Conservation (phyloP, 2,797 vertebrate genomes). For the Paedocypris micromegethes region DNA sequence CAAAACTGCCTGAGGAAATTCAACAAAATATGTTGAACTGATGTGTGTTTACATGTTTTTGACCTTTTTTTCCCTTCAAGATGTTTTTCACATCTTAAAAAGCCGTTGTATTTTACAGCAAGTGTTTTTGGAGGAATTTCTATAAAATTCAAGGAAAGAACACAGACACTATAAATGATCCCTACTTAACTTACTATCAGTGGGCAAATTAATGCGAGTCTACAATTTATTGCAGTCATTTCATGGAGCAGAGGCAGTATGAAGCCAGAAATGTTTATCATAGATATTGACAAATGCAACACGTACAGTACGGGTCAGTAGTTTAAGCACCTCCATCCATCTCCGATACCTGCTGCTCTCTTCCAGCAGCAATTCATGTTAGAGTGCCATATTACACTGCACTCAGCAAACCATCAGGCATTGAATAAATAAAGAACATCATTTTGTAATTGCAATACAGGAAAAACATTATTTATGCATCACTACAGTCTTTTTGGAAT, state of each 20-base stretch:
- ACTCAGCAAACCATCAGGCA: constrained; percentile 4
- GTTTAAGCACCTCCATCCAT: constrained; percentile 33
- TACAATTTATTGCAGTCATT: constrained; percentile 30
- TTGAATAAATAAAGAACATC: constrained; percentile 20
- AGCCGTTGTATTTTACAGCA: too few relatives aligned
- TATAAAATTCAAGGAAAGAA: constrained; percentile 1
- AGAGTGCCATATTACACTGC: constrained; percentile 9
- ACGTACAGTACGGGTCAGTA: constrained; percentile 14
- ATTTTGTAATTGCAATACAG: neutral
- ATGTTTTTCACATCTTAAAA: neutral
- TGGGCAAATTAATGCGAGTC: constrained; percentile 7
- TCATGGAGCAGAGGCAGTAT: constrained; percentile 25
- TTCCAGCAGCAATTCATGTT: constrained; percentile 6
- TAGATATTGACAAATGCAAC: constrained; percentile 38
- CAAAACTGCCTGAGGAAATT: constrained; percentile 1
- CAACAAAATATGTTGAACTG: neutral
- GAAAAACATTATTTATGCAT: neutral
- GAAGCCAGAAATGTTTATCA: constrained; percentile 36
- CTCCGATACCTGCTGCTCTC: constrained; percentile 5
- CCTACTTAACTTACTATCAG: constrained; percentile 11
- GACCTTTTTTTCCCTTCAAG: constrained; percentile 12
- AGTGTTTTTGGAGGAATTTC: neutral
- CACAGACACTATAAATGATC: constrained; percentile 4
- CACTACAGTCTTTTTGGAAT: too few relatives aligned
- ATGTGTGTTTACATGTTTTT: constrained; percentile 3